Percentiles rank a stretch among this genome's conserved stretches.
Conservation (phyloP, 2,888 invertebrate genomes). For the Phaedon cochleariae region DNA sequence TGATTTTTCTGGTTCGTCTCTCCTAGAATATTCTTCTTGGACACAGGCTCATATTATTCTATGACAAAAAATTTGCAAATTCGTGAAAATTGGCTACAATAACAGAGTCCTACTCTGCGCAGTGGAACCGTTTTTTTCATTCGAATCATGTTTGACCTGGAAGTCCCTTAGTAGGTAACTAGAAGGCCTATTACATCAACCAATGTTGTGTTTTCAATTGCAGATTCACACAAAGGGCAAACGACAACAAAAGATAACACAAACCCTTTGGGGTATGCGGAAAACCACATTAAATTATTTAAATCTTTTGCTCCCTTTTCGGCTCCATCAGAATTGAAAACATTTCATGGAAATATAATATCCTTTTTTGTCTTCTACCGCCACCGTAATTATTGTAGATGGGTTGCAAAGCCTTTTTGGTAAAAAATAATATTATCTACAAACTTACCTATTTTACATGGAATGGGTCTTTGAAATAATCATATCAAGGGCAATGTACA, state of each 20-base stretch:
- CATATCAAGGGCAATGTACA: too few species aligned
- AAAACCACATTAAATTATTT: slow-evolving; percentile 59
- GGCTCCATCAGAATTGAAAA: neutral
- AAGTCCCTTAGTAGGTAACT: slow-evolving; percentile 15
- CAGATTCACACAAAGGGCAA: slow-evolving; percentile 48
- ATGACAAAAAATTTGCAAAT: too few species aligned
- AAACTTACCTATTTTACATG: too few species aligned
- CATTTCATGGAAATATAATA: neutral
- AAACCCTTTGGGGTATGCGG: slow-evolving; percentile 54
- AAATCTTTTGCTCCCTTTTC: slow-evolving; percentile 50
- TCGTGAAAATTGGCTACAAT: too few species aligned
- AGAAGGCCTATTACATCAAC: slow-evolving; percentile 46
- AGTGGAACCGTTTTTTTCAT: slow-evolving; percentile 25
- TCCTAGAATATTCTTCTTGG: too few species aligned
- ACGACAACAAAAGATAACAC: slow-evolving; percentile 51
- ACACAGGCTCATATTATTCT: too few species aligned
- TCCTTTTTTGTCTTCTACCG: neutral
- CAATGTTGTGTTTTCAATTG: slow-evolving; percentile 49
- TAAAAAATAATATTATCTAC: too few species aligned
- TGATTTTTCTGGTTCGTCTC: too few species aligned
- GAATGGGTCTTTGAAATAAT: too few species aligned
- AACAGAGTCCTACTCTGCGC: slow-evolving; percentile 1
- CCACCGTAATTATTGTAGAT: neutral
- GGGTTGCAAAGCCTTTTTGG: neutral
- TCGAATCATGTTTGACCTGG: slow-evolving; percentile 28